Conservation (phyloP, 1,140 invertebrate species). For the Ceratosolen solmsi region DNA sequence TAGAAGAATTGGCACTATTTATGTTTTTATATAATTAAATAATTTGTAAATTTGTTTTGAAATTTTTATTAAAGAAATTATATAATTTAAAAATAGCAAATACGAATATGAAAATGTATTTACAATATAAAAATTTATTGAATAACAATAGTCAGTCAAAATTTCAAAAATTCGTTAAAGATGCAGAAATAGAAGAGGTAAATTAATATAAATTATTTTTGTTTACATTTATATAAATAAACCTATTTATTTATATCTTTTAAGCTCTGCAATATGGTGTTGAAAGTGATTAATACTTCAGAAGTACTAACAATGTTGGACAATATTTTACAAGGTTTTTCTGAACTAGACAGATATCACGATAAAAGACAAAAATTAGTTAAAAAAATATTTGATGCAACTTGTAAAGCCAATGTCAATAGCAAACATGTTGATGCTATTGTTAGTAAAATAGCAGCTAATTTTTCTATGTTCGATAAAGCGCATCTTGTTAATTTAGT, state of each 20-base stretch:
- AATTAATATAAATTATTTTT: not conserved
- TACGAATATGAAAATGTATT: slow-evolving; percentile 24
- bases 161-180: slow-evolving; percentile 52
- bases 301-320: slow-evolving; percentile 58
- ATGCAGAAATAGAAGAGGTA: slow-evolving; percentile 52
- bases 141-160: slow-evolving; percentile 21
- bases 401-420: slow-evolving; percentile 55
- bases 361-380: slow-evolving; percentile 63
- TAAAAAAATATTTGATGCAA: slow-evolving; percentile 54
- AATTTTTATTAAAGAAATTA: no score
- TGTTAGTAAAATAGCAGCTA: slow-evolving; percentile 60
- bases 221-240: not conserved
- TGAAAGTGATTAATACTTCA: slow-evolving; percentile 52
- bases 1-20: no score
- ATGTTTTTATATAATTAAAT: no score
- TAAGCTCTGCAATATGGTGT: slow-evolving; percentile 61
- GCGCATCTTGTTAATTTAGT: slow-evolving; percentile 61
- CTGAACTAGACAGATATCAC: slow-evolving; percentile 51
- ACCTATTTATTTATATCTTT: slow-evolving; percentile 26
- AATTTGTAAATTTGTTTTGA: no score
- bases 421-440: slow-evolving; percentile 58
- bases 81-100: not conserved
- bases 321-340: slow-evolving; percentile 57
- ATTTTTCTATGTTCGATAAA: slow-evolving; percentile 62
- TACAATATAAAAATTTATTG: slow-evolving; percentile 17